Conservation (phyloP, 2,113 vertebrate species). For the Rynchops niger region DNA sequence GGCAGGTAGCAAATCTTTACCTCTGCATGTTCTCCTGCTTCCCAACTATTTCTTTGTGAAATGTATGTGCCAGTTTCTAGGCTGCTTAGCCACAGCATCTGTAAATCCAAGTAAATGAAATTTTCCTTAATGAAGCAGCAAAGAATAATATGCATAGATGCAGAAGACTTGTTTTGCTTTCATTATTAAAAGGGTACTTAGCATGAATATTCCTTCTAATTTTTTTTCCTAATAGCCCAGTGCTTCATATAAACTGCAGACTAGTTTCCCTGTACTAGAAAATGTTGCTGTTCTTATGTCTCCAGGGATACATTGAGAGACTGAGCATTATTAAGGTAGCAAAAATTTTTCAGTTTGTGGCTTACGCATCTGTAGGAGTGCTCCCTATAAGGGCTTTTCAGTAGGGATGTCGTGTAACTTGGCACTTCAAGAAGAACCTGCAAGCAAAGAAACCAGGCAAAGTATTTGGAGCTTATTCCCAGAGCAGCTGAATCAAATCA, state of each 20-base stretch:
- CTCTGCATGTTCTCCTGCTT: neutral
- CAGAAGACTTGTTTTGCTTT: neutral
- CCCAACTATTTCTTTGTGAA: neutral
- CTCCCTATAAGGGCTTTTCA: neutral
- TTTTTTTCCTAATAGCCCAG: neutral
- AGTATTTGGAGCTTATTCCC: neutral
- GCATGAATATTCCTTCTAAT: neutral
- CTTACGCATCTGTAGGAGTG: neutral
- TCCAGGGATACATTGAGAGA: neutral
- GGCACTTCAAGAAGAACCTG: neutral
- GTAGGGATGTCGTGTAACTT: neutral
- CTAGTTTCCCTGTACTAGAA: neutral
- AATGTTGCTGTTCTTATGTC: neutral
- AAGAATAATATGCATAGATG: neutral
- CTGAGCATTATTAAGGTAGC: neutral
- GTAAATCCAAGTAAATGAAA: conserved; percentile 32
- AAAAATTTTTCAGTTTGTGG: neutral
- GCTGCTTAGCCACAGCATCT: neutral
- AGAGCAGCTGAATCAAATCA: neutral
- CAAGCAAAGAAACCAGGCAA: neutral
- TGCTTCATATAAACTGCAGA: neutral
- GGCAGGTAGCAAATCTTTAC: neutral
- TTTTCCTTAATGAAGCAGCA: neutral
- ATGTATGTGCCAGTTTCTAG: neutral
- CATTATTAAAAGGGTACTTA: conserved; percentile 44